These are phyloP conservation scores for Macrotrachela quadricornifera DNA, from an alignment of 1,140 invertebrate species.

Conservation along the genomic window DNA sequence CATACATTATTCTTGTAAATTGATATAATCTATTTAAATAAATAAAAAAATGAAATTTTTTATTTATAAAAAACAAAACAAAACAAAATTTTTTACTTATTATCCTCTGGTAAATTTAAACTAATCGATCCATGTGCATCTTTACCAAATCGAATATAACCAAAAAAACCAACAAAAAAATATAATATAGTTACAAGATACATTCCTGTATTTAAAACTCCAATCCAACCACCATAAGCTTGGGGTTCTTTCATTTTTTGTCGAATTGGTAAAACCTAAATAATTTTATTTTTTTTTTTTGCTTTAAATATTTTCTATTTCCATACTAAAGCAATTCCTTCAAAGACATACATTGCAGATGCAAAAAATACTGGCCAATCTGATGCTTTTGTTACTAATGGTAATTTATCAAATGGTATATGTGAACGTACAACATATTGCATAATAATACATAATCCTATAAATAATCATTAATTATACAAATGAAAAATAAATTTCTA, in stretches of 20 bases:
- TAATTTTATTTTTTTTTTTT: not conserved
- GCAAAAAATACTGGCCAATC: conserved; percentile 46
- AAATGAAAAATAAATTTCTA: not conserved
- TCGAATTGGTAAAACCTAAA: conserved; percentile 64
- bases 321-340: conserved; percentile 48
- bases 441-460: conserved; percentile 25
- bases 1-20: conserved; percentile 56
- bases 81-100: conserved; percentile 12
- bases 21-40: conserved; percentile 46
- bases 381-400: conserved; percentile 5
- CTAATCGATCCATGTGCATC: conserved; percentile 55
- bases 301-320: no score
- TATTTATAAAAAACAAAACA: not conserved
- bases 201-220: conserved; percentile 68
- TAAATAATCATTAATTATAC: not conserved
- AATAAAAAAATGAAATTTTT: conserved; percentile 9
- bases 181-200: conserved; percentile 54
- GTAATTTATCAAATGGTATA: conserved; percentile 30
- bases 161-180: conserved; percentile 61
- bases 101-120: conserved; percentile 47
- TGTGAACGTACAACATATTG: conserved; percentile 23
- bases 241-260: conserved; percentile 70
- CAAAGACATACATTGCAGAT: conserved; percentile 66
- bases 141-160: conserved; percentile 60
- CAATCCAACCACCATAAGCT: conserved; percentile 61